phyloP scores from a whole-genome alignment of 2,888 invertebrate genomes.

The Ptychoptera contaminata region DNA sequence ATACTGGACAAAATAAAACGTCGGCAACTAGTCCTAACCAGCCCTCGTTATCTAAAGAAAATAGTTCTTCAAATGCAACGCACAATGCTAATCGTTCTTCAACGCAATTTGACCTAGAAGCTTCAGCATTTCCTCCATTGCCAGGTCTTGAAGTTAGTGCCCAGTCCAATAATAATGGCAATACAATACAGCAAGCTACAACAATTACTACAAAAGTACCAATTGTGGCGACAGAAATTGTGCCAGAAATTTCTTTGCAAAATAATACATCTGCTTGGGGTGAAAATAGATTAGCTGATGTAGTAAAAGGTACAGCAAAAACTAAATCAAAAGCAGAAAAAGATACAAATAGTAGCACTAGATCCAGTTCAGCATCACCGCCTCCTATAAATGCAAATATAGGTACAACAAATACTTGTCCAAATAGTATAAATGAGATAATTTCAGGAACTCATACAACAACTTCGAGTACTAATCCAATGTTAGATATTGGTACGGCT shows the following conservation, averaged over 20 bases:
- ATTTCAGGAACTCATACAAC: not conserved
- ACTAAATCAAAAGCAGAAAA: slow-evolving; percentile 18
- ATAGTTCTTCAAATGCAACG: slow-evolving; percentile 5
- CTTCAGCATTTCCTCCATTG: slow-evolving; percentile 64
- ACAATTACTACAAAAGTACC: slow-evolving; percentile 7
- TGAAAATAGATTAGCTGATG: slow-evolving; percentile 57
- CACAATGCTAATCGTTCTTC: slow-evolving; percentile 14
- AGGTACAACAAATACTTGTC: not conserved
- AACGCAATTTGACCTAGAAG: slow-evolving; percentile 61
- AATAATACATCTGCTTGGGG: slow-evolving; percentile 19
- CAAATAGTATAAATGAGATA: too few species aligned
- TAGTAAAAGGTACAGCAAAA: slow-evolving; percentile 58
- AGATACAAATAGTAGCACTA: slow-evolving; percentile 1
- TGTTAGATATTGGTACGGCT: slow-evolving; percentile 12
- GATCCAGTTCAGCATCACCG: slow-evolving; percentile 6
- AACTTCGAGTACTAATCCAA: not conserved
- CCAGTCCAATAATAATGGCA: slow-evolving; percentile 1
- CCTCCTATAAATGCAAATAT: slow-evolving; percentile 8
- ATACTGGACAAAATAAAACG: slow-evolving; percentile 3
- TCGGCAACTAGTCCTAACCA: slow-evolving; percentile 8
- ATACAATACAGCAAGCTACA: slow-evolving; percentile 7
- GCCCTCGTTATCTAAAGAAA: slow-evolving; percentile 7
- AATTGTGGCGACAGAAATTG: not conserved
- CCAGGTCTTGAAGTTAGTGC: slow-evolving; percentile 41
- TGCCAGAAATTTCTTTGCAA: slow-evolving; percentile 1